phyloP scores from a whole-genome alignment of 2,113 vertebrate genomes.

The Melanocharis versteri region DNA sequence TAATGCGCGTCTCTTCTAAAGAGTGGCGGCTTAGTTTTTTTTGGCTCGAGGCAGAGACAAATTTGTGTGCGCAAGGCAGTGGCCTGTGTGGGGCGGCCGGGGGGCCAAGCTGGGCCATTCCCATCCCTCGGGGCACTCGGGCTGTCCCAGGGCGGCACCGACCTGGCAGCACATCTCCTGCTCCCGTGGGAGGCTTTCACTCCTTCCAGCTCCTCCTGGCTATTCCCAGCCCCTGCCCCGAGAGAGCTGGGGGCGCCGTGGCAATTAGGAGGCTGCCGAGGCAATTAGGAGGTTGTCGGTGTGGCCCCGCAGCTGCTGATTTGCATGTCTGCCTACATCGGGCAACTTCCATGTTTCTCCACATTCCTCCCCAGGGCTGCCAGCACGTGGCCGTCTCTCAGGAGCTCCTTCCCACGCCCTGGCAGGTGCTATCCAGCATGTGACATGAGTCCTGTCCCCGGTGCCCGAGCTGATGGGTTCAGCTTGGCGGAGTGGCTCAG shows the following conservation, averaged over 20 bases:
- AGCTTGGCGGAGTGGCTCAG: not conserved
- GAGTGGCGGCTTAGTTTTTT: conserved; percentile 26
- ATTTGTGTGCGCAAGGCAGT: conserved; percentile 20
- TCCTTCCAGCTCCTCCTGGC: not conserved
- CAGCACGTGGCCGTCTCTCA: not conserved
- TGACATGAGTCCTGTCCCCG: rapidly evolving
- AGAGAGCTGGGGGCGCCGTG: not conserved
- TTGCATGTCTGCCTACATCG: conserved; percentile 3
- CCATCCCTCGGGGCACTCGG: not conserved
- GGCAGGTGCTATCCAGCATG: not conserved
- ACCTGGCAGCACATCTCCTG: not conserved
- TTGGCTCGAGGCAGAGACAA: conserved; percentile 50
- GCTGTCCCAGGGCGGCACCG: not conserved
- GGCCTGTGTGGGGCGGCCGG: not conserved
- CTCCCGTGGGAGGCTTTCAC: not conserved
- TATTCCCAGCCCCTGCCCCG: not conserved
- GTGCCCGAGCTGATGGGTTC: rapidly evolving
- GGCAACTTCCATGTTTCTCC: not conserved
- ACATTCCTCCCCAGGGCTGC: not conserved
- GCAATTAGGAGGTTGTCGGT: not conserved
- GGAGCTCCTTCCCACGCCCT: not conserved
- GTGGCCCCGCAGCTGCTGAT: not conserved
- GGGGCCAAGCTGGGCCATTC: not conserved
- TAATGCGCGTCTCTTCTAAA: not conserved
- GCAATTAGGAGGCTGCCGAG: not conserved